Evolutionary conservation across 2,888 invertebrate species (phyloP), one percentile per base, ranked within the genome.

Genomic region (Limnephilus lunatus): DNA sequence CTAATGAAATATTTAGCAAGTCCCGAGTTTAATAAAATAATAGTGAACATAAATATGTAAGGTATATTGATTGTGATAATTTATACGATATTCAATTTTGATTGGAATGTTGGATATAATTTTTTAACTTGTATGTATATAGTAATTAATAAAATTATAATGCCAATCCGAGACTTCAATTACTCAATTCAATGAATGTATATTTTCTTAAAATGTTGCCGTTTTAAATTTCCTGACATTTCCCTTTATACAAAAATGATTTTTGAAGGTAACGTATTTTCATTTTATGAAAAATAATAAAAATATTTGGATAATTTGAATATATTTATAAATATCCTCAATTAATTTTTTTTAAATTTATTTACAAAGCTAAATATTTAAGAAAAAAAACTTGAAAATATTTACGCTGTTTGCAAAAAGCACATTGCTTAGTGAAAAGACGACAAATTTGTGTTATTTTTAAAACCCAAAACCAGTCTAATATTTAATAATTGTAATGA

Each of bases 31-130:
- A 82, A 31, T 83, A 81, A 80, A 89, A 32, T n/a, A 80, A 19
- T 91, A 85, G n/a, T 39, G 30, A 31, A 83, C 11, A 39, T 19
- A 39, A 89, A 14, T 31, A 89, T 90, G 90, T 90, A 80, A 82
- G 44, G 44, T 87, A 88, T 53, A 90, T 82, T 92, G 85, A 91
- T 92, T 93, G 93, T 93, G 93, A 93, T 93, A 93, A 90, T 93
- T 93, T 93, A 92, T 93, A 93, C 93, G 92, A 93, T 88, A 93
- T 92, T 68, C 68, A 90, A 92, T 88, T 88, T 32, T 86, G n/a
- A 86, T 86, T 68, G 68, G 9, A 68, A 68, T 68, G 68, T 68
- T 85, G 85, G 30, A 19, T 82, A 31, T 82, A 32, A 32, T 32
- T 82, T 31, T 82, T 82, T 31, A 82, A 82, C 68, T 68, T 82